phyloP scores from a whole-genome alignment of 2,113 vertebrate genomes.

The Eptesicus fuscus region DNA sequence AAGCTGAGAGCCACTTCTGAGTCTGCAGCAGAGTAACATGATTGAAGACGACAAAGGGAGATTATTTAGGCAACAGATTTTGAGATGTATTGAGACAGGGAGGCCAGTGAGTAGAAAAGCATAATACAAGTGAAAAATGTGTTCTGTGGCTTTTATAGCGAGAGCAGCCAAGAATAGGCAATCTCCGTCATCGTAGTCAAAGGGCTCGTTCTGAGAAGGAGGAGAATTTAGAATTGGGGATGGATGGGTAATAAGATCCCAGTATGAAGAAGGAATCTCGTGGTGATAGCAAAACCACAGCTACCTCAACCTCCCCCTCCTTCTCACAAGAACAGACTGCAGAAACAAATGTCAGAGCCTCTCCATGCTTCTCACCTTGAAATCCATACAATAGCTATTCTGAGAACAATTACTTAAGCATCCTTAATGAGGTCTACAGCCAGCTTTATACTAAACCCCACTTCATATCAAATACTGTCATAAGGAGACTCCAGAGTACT shows the following conservation, averaged over 20 bases:
- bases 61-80: background rate
- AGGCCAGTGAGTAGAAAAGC: background rate
- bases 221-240: background rate
- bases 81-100: background rate
- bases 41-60: background rate
- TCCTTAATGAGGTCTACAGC: background rate
- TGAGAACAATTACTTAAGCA: background rate
- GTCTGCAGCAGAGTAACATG: background rate
- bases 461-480: background rate
- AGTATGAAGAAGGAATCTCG: background rate
- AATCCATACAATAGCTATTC: rapidly evolving
- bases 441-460: background rate
- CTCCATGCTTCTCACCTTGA: rapidly evolving
- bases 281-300: background rate
- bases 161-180: background rate
- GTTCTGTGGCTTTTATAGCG: background rate
- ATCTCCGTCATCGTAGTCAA: background rate
- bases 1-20: background rate
- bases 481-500: background rate
- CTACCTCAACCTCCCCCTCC: background rate
- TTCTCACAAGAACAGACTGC: background rate
- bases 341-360: background rate
- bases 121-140: background rate
- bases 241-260: background rate
- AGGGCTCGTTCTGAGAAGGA: background rate